phyloP scores from a whole-genome alignment of 2,888 invertebrate genomes.

The Temnothorax ravouxi region DNA sequence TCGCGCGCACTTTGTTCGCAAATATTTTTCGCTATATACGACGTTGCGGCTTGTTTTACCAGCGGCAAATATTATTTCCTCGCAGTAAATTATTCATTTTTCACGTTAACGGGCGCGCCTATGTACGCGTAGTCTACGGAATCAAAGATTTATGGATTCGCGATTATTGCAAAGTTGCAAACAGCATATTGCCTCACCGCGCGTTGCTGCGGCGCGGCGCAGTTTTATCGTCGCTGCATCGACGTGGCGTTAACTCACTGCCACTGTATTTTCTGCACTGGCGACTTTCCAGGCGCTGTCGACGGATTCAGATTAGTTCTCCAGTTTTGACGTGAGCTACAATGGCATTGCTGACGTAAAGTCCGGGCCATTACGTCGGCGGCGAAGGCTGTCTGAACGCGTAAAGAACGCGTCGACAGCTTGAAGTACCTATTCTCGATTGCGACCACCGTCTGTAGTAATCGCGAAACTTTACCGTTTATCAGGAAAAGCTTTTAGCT shows the following conservation, averaged over 20 bases:
- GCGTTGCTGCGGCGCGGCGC: constrained; percentile 31
- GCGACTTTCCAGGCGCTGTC: constrained; percentile 72
- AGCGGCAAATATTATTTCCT: constrained; percentile 20
- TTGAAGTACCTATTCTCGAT: constrained; percentile 56
- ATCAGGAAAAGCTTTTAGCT: constrained; percentile 47
- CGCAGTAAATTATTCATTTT: constrained; percentile 28
- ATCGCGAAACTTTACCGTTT: constrained; percentile 35
- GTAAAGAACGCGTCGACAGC: constrained; percentile 48
- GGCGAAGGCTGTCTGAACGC: constrained; percentile 45
- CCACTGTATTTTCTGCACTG: constrained; percentile 59
- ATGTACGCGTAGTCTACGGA: not conserved
- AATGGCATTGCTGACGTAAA: constrained; percentile 66
- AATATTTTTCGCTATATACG: constrained; percentile 5
- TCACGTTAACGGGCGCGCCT: not conserved
- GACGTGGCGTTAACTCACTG: constrained; percentile 46
- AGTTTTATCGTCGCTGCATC: constrained; percentile 36
- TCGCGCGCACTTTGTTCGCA: not conserved
- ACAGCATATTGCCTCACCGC: constrained; percentile 57
- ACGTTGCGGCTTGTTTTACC: not conserved
- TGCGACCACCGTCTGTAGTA: constrained; percentile 32
- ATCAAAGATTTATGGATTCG: constrained; percentile 54
- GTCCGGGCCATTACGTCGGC: constrained; percentile 57
- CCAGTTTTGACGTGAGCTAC: constrained; percentile 67
- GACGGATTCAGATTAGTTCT: constrained; percentile 64
- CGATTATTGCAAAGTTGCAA: constrained; percentile 56